Percentiles rank a stretch among this genome's conserved stretches.
Conservation (phyloP, 2,797 vertebrate genomes). For the Orientallactaga sibirica region DNA sequence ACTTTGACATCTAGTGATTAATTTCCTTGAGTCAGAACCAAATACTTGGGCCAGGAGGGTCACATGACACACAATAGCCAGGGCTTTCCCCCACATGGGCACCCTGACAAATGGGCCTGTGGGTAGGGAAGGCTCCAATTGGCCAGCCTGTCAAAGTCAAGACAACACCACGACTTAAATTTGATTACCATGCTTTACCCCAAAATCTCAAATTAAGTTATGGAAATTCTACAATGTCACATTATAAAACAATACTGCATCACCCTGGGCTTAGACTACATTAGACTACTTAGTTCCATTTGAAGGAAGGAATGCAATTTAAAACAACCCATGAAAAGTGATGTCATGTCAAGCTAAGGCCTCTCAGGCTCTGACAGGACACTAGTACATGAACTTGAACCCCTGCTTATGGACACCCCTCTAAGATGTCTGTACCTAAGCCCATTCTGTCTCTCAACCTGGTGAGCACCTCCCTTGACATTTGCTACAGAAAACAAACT, state of each 20-base stretch:
- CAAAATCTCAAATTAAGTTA: not conserved
- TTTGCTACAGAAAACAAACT: not conserved
- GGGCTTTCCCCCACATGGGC: not conserved
- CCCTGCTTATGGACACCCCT: too few species aligned
- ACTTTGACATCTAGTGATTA: not conserved
- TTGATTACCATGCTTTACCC: not conserved
- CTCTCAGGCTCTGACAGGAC: not conserved
- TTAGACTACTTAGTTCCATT: not conserved
- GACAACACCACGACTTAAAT: accelerated
- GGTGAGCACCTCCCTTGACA: not conserved
- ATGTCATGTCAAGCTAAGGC: accelerated
- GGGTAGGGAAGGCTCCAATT: not conserved
- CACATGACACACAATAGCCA: not conserved
- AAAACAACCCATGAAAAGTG: not conserved
- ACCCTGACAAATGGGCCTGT: not conserved
- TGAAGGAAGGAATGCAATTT: not conserved
- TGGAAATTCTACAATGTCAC: not conserved
- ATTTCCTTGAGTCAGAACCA: not conserved
- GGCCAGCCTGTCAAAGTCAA: not conserved
- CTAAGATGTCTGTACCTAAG: too few species aligned
- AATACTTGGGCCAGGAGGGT: not conserved
- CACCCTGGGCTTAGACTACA: not conserved
- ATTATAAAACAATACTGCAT: not conserved
- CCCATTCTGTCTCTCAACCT: not conserved
- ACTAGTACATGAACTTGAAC: not conserved